Conservation (phyloP, 2,888 invertebrate genomes). For the Punctoribates punctum region DNA sequence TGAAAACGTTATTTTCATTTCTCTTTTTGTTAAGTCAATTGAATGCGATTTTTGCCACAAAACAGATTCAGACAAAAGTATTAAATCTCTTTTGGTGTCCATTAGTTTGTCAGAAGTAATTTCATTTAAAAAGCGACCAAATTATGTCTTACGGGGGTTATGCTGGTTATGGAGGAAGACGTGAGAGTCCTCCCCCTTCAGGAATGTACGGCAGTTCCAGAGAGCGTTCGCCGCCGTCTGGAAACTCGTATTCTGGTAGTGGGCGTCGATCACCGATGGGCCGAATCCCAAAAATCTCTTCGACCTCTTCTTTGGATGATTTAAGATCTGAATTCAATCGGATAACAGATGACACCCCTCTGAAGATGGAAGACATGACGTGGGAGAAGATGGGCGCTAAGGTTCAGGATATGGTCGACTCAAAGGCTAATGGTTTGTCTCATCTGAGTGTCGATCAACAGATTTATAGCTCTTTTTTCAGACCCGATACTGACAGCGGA, state of each 20-base stretch:
- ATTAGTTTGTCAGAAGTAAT: not conserved
- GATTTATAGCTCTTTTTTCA: not conserved
- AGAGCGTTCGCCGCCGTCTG: not conserved
- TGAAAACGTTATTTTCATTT: no score
- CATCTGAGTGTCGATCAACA: no score
- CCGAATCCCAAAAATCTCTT: not conserved
- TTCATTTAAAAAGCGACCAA: not conserved
- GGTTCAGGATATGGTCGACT: conserved; percentile 6
- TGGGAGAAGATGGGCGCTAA: conserved; percentile 17
- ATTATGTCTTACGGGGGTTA: not conserved
- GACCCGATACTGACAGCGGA: not conserved
- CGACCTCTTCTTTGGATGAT: not conserved
- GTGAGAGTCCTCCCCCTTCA: not conserved
- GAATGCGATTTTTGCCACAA: no score
- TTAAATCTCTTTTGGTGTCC: not conserved
- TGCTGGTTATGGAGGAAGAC: not conserved
- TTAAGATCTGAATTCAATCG: conserved; percentile 16
- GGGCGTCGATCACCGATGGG: not conserved
- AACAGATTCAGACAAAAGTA: not conserved
- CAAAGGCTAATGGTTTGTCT: not conserved
- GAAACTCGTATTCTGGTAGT: not conserved
- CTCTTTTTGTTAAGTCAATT: no score
- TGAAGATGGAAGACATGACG: conserved; percentile 29
- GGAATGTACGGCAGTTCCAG: not conserved
- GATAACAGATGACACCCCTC: conserved; percentile 3